Evolutionary conservation across 2,888 invertebrate genomes (phyloP), one percentile per base, ranked within the genome.

Genomic region (Cantharis flavilabris): DNA sequence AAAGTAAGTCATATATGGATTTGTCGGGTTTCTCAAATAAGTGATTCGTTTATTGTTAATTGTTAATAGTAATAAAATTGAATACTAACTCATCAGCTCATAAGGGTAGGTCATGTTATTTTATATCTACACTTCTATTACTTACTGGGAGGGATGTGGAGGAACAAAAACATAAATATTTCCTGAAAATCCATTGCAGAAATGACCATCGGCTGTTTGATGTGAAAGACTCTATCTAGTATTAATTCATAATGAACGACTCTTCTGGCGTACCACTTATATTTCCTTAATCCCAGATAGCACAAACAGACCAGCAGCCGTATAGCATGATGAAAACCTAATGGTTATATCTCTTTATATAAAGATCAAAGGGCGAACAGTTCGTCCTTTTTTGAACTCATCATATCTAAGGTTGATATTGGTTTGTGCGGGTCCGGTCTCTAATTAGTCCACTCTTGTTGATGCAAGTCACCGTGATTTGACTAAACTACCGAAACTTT

Each of bases 261-360:
- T 76, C 76, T 79, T 79, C 79, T 79, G 72, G 76, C 79, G 73
- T 74, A 86, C 88, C 88, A 88, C 88, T 88, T 88, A 88, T 88
- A 88, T 88, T 88, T 88, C 88, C 88, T 88, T 88, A 88, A 88
- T 88, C 88, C 88, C 86, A 84, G 86, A 86, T 86, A 87, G 87
- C 85, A 86, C 86, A 86, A 86, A 86, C 84, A 83, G 84, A 83
- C 84, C 85, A 84, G 83, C 84, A 84, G 85, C 86, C 86, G 85
- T 85, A 86, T 86, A 85, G 84, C 86, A 86, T 87, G 88, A 87
- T 88, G 88, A 88, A 88, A 88, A 88, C 88, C 88, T 88, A 88
- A 88, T 88, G 89, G 88, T 88, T 88, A 88, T 88, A 87, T 88
- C 88, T 88, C 88, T 88, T 87, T 87, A 87, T 87, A 85, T 85